Conservation (phyloP, 2,888 invertebrate species). For the Hypselothyrea guttata region DNA sequence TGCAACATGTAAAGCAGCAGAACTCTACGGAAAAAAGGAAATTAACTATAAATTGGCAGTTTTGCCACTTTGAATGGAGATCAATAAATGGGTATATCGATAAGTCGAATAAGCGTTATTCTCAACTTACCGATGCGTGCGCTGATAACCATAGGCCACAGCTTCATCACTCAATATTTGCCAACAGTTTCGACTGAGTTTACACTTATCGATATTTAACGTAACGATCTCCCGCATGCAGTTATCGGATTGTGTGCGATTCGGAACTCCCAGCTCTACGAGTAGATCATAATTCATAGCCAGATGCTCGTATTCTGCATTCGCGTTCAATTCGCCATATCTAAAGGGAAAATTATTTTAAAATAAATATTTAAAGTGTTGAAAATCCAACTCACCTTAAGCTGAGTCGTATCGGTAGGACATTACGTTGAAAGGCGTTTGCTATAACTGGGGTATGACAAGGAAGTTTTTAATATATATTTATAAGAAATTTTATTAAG, state of each 20-base stretch:
- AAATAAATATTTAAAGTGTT: not conserved
- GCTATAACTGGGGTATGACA: too few relatives aligned
- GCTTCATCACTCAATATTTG: slow-evolving; percentile 63
- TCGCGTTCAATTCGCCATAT: slow-evolving; percentile 66
- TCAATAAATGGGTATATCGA: not conserved
- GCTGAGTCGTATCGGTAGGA: slow-evolving; percentile 55
- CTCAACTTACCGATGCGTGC: slow-evolving; percentile 79
- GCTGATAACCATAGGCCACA: slow-evolving; percentile 77
- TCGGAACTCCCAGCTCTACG: slow-evolving; percentile 59
- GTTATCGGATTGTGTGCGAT: slow-evolving; percentile 62
- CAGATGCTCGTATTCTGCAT: slow-evolving; percentile 68
- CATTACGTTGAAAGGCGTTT: slow-evolving; percentile 68
- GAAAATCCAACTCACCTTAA: slow-evolving; percentile 48
- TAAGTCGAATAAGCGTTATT: not conserved
- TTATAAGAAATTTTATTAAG: too few relatives aligned
- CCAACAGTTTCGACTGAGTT: slow-evolving; percentile 60
- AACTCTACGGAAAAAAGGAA: slow-evolving; percentile 47
- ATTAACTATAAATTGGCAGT: not conserved
- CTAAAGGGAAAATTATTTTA: too few relatives aligned
- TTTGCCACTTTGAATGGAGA: not conserved
- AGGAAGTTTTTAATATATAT: too few relatives aligned
- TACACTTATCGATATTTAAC: slow-evolving; percentile 47
- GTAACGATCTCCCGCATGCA: slow-evolving; percentile 66
- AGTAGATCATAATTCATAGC: slow-evolving; percentile 57
- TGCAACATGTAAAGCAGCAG: slow-evolving; percentile 74